Conservation (phyloP, 1,140 invertebrate species). For the Spodoptera litura region DNA sequence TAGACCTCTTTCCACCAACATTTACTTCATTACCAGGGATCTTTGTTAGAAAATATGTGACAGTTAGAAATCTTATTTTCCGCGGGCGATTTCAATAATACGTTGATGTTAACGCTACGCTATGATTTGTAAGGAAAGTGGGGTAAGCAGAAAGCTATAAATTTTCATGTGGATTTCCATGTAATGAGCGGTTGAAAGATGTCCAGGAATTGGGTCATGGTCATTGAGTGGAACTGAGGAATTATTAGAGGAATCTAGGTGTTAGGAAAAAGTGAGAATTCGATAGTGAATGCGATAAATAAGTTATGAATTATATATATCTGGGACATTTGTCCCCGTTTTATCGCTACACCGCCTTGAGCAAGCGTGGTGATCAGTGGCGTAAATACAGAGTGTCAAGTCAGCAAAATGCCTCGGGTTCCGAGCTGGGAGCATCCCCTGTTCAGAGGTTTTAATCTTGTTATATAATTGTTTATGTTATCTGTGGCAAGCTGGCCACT, state of each 20-base stretch:
- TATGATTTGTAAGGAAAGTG: conserved; percentile 46
- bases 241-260: background rate
- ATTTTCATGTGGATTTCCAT: conserved; percentile 38
- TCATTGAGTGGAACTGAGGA: background rate
- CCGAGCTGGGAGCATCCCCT: too few species aligned
- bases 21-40: background rate
- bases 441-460: too few species aligned
- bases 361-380: too few species aligned
- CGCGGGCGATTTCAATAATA: conserved; percentile 48
- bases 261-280: too few species aligned
- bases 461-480: too few species aligned
- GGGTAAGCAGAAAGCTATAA: conserved; percentile 12
- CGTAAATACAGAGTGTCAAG: too few species aligned
- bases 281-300: too few species aligned
- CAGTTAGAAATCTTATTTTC: conserved; percentile 51
- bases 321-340: too few species aligned
- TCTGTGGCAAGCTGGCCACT: too few species aligned
- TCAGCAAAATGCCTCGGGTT: too few species aligned
- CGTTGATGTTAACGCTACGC: conserved; percentile 24
- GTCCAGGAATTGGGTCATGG: background rate
- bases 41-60: background rate
- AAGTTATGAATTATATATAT: too few species aligned
- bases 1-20: conserved; percentile 18
- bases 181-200: background rate
- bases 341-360: too few species aligned